Percentiles rank a stretch among this genome's conserved stretches.
Evolutionary conservation across 2,888 invertebrate species (phyloP).

Genomic region (Dichetophora obliterata): DNA sequence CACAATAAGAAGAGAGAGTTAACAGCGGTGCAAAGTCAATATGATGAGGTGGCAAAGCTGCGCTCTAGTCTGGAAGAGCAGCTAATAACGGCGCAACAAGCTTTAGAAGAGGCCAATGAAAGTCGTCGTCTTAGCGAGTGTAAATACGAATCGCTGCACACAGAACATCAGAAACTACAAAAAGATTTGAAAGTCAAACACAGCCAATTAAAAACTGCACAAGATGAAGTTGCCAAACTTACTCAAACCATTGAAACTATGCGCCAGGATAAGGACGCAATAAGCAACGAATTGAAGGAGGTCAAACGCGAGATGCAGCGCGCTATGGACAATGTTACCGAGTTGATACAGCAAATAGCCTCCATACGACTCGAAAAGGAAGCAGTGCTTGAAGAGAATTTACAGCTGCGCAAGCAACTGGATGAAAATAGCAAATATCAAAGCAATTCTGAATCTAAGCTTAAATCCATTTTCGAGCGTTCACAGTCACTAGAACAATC

Average conservation of each 20-base stretch:
- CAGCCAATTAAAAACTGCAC: conserved; percentile 42
- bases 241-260: conserved; percentile 43
- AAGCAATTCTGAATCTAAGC: conserved; percentile 44
- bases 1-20: conserved; percentile 37
- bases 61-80: conserved; percentile 38
- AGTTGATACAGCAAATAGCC: conserved; percentile 53
- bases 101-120: conserved; percentile 44
- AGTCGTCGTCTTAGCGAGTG: conserved; percentile 43
- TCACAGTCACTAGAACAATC: conserved; percentile 50
- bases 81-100: conserved; percentile 34
- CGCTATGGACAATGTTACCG: conserved; percentile 53
- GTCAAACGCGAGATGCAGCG: conserved; percentile 47
- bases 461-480: conserved; percentile 48
- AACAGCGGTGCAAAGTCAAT: conserved; percentile 30
- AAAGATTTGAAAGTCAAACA: conserved; percentile 43
- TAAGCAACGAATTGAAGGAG: conserved; percentile 43
- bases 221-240: conserved; percentile 41
- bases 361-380: conserved; percentile 54
- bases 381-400: conserved; percentile 47
- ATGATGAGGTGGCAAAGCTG: conserved; percentile 29
- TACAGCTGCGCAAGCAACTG: conserved; percentile 44
- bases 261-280: conserved; percentile 43
- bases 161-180: conserved; percentile 44
- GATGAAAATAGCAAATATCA: conserved; percentile 39
- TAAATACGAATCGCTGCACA: conserved; percentile 42